phyloP scores from a whole-genome alignment of 2,888 invertebrate genomes.

The Drosophila suboccidentalis region DNA sequence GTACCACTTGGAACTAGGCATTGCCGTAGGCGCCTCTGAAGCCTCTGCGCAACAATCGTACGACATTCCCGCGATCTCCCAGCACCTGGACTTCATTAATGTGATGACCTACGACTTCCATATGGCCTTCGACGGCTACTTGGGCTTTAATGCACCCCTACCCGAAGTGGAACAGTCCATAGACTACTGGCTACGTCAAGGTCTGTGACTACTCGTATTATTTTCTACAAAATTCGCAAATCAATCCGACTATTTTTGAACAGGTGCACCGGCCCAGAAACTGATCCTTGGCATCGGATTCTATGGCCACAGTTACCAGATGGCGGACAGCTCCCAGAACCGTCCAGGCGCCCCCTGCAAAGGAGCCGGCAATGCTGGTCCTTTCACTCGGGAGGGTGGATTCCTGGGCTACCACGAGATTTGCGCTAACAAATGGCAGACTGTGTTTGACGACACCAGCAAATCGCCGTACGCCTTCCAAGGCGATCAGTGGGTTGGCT shows the following conservation, averaged over 20 bases:
- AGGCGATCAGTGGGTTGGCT: slow-evolving; percentile 96
- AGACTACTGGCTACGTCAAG: slow-evolving; percentile 90
- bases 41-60: slow-evolving; percentile 61
- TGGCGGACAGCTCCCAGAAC: slow-evolving; percentile 87
- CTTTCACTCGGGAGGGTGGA: slow-evolving; percentile 54
- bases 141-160: slow-evolving; percentile 74
- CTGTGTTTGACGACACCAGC: slow-evolving; percentile 52
- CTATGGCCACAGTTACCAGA: slow-evolving; percentile 93
- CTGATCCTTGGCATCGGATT: slow-evolving; percentile 94
- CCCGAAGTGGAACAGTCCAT: slow-evolving; percentile 94
- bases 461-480: slow-evolving; percentile 91
- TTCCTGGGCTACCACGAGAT: slow-evolving; percentile 72
- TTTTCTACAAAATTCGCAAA: background rate
- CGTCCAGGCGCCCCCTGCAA: slow-evolving; percentile 56
- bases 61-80: slow-evolving; percentile 69
- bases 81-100: slow-evolving; percentile 74
- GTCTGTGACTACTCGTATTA: slow-evolving; percentile 1
- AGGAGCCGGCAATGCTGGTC: slow-evolving; percentile 57
- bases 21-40: slow-evolving; percentile 86
- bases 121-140: slow-evolving; percentile 53
- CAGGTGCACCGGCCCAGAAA: slow-evolving; percentile 89
- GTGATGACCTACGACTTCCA: slow-evolving; percentile 80
- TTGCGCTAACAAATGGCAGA: slow-evolving; percentile 72
- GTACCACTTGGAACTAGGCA: slow-evolving; percentile 88
- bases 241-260: background rate